Evolutionary conservation across 2,113 vertebrate genomes (phyloP).

Genomic region (Siniperca knerii): DNA sequence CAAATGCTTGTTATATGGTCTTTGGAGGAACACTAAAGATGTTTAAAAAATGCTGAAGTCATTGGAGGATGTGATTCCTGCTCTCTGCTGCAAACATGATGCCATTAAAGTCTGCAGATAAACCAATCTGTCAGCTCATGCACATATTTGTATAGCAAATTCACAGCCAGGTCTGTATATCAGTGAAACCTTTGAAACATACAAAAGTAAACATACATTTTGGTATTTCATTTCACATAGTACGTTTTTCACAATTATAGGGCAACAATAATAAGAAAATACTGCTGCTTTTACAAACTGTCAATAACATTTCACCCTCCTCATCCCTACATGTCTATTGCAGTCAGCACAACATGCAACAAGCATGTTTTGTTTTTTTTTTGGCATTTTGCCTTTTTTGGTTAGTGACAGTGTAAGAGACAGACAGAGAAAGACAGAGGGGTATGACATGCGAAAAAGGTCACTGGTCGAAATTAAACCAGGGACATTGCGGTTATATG

Average conservation of each 20-base stretch:
- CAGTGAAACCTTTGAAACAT: slow-evolving; percentile 15
- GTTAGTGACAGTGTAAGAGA: background rate
- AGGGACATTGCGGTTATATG: background rate
- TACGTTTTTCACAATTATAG: background rate
- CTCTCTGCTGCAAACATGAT: slow-evolving; percentile 47
- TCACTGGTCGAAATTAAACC: background rate
- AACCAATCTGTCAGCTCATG: slow-evolving; percentile 39
- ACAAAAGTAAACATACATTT: slow-evolving; percentile 9
- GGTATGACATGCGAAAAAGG: background rate
- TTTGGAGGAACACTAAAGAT: slow-evolving; percentile 65
- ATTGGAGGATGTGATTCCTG: slow-evolving; percentile 59
- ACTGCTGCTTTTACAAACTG: background rate
- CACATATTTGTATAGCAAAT: slow-evolving; percentile 21
- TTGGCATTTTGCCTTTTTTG: background rate
- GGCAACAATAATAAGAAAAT: background rate
- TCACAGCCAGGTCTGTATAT: slow-evolving; percentile 8
- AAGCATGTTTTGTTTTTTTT: background rate
- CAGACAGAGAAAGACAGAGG: background rate
- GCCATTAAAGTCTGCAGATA: slow-evolving; percentile 55
- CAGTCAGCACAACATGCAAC: background rate
- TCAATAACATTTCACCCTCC: background rate
- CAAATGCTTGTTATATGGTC: slow-evolving; percentile 68
- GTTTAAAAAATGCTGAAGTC: slow-evolving; percentile 60
- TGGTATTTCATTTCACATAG: background rate
- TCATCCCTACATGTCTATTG: background rate